Evolutionary conservation across 2,888 invertebrate genomes (phyloP), one percentile per base, ranked within the genome.

Genomic region (Gymnocheta viridis): DNA sequence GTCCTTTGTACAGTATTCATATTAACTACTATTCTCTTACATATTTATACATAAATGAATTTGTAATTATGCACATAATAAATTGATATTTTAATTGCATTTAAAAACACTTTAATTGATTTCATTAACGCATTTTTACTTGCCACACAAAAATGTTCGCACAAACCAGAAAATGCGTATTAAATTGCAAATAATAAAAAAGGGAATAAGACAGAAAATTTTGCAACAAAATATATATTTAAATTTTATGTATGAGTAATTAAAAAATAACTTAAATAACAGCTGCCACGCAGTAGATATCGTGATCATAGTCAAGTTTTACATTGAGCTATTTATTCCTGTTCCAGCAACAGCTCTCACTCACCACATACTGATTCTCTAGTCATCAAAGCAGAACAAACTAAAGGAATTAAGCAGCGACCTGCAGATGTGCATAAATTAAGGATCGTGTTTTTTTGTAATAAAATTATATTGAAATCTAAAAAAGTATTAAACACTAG

Each of bases 41-140:
- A 69, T 70, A 56, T 17, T 69, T 70, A 17, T 22, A 38, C 35
- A 73, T 10, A 38, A 22, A 74, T 67, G 49, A 77, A 77, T 47
- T 77, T 77, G 77, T 77, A 69, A 77, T 77, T 77, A 69, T 77
- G 77, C 58, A 49, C 77, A 77, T 77, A 77, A 58, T 69, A 77
- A 77, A 77, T 77, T 58, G 58, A 77, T 77, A 69, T 49, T 77
- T 77, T 77, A 77, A 77, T 77, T 67, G 29, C 32, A 22, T 29
- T 56, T 66, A 47, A 79, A 72, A 76, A 66, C 54, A 64, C 64
- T 82, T 76, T 72, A 76, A 76, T 82, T 74, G 66, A 70, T 54
- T 82, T 82, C 64, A 70, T 77, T 72, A 82, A 77, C 70, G 82
- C 76, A 72, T 72, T 64, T 70, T 82, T 24, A 38, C 9, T 41